These are phyloP conservation scores for Halocaridina rubra DNA, from an alignment of 2,888 invertebrate species.

Conservation along the genomic window DNA sequence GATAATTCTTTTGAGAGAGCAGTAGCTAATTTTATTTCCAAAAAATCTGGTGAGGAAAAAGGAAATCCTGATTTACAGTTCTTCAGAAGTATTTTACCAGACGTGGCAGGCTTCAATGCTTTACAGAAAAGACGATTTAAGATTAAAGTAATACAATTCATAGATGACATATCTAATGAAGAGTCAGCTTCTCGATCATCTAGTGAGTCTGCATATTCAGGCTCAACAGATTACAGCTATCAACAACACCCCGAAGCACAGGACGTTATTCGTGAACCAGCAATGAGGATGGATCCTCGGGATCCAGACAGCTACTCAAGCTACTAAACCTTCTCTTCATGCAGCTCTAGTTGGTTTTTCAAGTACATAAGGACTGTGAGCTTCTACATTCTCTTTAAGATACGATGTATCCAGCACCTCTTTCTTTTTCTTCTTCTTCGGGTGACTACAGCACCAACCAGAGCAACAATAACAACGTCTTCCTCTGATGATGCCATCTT, in stretches of 20 bases:
- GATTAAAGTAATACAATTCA: neutral
- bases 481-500: constrained; percentile 22
- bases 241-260: neutral
- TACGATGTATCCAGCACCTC: constrained; percentile 24
- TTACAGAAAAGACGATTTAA: too few relatives aligned
- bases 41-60: constrained; percentile 14
- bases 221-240: too few relatives aligned
- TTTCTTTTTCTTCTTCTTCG: too few relatives aligned
- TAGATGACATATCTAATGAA: constrained; percentile 4
- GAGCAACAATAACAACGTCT: neutral
- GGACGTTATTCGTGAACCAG: neutral
- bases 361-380: constrained; percentile 15
- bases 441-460: too few relatives aligned
- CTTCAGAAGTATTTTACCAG: constrained; percentile 2
- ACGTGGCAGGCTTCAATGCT: neutral
- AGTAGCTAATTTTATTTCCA: too few relatives aligned
- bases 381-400: constrained; percentile 15
- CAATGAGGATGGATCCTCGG: constrained; percentile 1
- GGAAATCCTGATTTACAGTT: neutral
- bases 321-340: constrained; percentile 20
- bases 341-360: neutral
- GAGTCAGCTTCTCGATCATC: neutral
- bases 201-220: neutral
- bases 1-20: neutral
- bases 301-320: neutral